Evolutionary conservation across 2,888 invertebrate genomes (phyloP).

Genomic region (Harpagoxenus sublaevis): DNA sequence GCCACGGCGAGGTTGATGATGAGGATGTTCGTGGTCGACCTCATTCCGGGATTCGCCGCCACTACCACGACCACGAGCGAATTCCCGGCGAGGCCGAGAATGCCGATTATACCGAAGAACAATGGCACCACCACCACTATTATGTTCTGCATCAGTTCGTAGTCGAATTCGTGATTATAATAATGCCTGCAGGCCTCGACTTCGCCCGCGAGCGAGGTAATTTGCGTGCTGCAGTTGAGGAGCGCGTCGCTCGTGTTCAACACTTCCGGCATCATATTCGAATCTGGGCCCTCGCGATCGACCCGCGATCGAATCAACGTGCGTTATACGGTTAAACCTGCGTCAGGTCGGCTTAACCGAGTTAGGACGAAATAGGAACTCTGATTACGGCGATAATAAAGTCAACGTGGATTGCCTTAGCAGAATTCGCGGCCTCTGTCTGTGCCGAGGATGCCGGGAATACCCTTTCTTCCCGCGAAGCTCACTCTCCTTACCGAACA

Average conservation of each 20-base stretch:
- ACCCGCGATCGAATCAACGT: background rate
- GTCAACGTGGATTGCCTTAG: background rate
- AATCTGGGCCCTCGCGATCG: background rate
- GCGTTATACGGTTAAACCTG: background rate
- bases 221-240: conserved; percentile 30
- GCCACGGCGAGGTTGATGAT: conserved; percentile 96
- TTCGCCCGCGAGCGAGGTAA: background rate
- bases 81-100: conserved; percentile 96
- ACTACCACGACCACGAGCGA: conserved; percentile 96
- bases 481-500: background rate
- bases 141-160: conserved; percentile 87
- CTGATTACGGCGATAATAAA: background rate
- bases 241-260: conserved; percentile 13
- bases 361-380: conserved; percentile 6
- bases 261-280: background rate
- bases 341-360: background rate
- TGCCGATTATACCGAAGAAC: conserved; percentile 94
- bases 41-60: conserved; percentile 95
- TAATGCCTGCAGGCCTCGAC: conserved; percentile 31
- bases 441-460: background rate
- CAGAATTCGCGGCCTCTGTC: background rate
- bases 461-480: background rate
- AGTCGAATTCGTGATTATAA: conserved; percentile 65
- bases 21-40: conserved; percentile 96
- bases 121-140: conserved; percentile 92